phyloP scores from a whole-genome alignment of 2,797 vertebrate genomes.

The Bradypodion pumilum region DNA sequence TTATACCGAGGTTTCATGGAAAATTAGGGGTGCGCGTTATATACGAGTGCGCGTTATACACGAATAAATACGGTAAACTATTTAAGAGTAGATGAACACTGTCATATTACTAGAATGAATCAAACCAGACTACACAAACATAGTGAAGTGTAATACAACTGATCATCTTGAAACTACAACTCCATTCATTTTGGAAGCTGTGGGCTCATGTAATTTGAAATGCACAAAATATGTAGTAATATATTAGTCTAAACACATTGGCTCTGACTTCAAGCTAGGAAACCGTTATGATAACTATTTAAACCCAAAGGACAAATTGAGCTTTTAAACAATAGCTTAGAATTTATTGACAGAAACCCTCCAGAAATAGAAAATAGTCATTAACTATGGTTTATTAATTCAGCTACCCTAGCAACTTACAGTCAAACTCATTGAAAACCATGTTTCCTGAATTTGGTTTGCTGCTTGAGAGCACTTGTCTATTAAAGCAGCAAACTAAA shows the following conservation, averaged over 20 bases:
- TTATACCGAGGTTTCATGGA: no score
- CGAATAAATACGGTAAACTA: no score
- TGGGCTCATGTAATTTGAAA: background rate
- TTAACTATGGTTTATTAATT: background rate
- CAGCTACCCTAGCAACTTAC: background rate
- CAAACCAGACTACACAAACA: background rate
- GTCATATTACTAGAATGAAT: background rate
- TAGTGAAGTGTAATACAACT: background rate
- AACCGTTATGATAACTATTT: background rate
- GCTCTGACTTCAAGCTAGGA: background rate
- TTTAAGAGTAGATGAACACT: background rate
- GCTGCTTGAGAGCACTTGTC: background rate
- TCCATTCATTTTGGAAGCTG: background rate
- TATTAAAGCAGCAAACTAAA: background rate
- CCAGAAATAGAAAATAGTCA: background rate
- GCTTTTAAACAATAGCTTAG: background rate
- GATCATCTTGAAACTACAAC: background rate
- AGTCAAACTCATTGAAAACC: background rate
- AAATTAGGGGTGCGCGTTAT: no score
- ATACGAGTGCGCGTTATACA: no score
- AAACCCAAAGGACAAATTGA: background rate
- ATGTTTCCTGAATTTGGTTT: constrained; percentile 1
- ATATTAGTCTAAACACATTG: background rate
- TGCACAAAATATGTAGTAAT: background rate
- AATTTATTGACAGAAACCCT: background rate